Conservation (phyloP, 2,797 vertebrate genomes). For the Myotis daubentonii region DNA sequence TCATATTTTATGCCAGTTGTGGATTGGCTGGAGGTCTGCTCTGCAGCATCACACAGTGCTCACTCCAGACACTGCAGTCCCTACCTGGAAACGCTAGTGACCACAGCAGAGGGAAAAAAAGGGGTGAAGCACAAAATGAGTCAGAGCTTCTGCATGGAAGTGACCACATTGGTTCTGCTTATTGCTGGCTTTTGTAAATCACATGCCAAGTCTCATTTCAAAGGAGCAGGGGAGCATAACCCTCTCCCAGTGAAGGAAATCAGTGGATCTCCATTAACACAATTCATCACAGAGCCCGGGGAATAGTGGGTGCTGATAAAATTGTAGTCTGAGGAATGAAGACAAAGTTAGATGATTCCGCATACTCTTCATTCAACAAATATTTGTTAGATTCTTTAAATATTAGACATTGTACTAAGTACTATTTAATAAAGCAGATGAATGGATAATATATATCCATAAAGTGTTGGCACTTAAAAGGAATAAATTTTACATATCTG, state of each 20-base stretch:
- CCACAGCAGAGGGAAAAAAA: background rate
- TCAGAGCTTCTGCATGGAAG: background rate
- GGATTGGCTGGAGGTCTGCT: background rate
- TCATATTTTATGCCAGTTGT: background rate
- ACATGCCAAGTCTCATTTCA: background rate
- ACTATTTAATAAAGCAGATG: conserved; percentile 23
- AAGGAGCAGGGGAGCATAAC: background rate
- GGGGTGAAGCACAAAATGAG: background rate
- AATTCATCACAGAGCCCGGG: background rate
- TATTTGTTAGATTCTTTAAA: background rate
- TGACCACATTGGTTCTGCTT: background rate
- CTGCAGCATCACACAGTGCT: background rate
- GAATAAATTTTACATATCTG: background rate
- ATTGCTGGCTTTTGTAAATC: background rate
- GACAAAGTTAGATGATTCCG: background rate
- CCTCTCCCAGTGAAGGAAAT: background rate
- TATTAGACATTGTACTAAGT: background rate
- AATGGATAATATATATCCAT: background rate
- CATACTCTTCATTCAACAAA: background rate
- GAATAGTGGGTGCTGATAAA: background rate
- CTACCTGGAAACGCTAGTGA: background rate
- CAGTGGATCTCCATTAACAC: background rate
- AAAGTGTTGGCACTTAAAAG: background rate
- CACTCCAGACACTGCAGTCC: background rate
- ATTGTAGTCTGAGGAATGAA: background rate